Base-by-base conservation (phyloP, 2,113 vertebrate genomes). In the Sprattus sprattus region DNA sequence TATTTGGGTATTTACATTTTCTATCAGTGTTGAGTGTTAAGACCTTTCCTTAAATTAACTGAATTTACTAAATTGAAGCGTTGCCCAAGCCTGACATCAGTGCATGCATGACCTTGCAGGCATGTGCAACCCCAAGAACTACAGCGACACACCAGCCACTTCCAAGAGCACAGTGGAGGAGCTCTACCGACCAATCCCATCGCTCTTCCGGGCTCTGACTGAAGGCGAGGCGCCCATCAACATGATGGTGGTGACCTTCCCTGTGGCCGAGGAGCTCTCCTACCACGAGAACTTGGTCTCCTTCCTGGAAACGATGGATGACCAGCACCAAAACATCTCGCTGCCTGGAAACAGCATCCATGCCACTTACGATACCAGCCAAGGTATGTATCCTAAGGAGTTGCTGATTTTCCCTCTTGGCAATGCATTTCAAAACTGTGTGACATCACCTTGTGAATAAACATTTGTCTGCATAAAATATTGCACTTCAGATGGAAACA, bases 111-210 rank as follows among this genome's bases (percentile, higher is more conserved):
- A 71, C 28, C 1, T 83, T 8, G 2, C 64, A 99, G 98, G 98
- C 57, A 99, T 99, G 98, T 99, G 98, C 83, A 99, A 99, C 91
- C 98, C 98, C 82, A 97, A 97, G 88, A 99, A 99, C 94, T 97
- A 98, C 90, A 99, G 97, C 13, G 98, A 99, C 93, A 98, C 98
- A 0, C 98, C 98, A 0, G 97, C 98, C 8, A 99, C 98, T 0
- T 99, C 98, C 0, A 99, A 99, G 95, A 99, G 98, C 93, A 99
- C 98, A 0, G 98, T 99, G 0, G 98, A 99, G 92, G 98, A 99
- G 91, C 92, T 99, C 81, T 96, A 98, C n/a, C 97, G 97, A 47
- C 97, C 98, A 0, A 99, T 99, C 89, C 98, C 98, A 0, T 99
- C 98, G 0, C 95, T 99, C 80, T 99, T 99, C 94, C 95, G 97